Evolutionary conservation across 2,888 invertebrate species (phyloP), one percentile per base, ranked within the genome.

Genomic region (Chloroclystis v-ata): DNA sequence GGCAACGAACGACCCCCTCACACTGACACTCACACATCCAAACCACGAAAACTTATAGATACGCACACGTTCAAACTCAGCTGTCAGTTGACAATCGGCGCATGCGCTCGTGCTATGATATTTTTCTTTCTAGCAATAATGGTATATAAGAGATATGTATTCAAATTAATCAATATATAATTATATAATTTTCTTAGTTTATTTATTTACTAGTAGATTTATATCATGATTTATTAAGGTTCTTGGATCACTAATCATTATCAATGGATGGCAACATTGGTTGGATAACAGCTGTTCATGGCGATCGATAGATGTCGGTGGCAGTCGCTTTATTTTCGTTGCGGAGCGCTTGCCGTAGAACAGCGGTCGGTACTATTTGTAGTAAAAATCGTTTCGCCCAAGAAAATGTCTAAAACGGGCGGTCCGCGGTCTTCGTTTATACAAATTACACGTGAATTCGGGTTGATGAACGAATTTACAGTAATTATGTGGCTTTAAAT

Each of bases 301-400:
- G 56, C 75, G 84, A 86, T 86, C 87, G 78, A 87, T 87, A 87
- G 86, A 87, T 85, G 87, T 87, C 87, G 79, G 84, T 85, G 82
- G 71, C 74, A 75, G 82, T 82, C 79, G 73, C 82, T 83, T 84
- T 86, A 85, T 84, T 85, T 85, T 86, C 76, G 77, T 76, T 75
- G 74, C 73, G 69, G 67, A 75, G 32, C 16, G 32, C 35, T 16
- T 24, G 35, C 7, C 11, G 20, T 35, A 75, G 65, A 65, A 62
- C 79, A 83, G 81, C 84, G 82, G 83, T 82, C 84, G 82, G 83
- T 82, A 83, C 77, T 78, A 83, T 77, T 78, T 74, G 84, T 86
- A 83, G 84, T 85, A 85, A 76, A 45, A 76, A 78, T 75, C 72
- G 69, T 71, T 71, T 73, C 66, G 67, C 61, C 58, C 50, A 59